These are phyloP conservation scores for Brenthis ino DNA, from an alignment of 2,888 invertebrate genomes.

Conservation along the genomic window DNA sequence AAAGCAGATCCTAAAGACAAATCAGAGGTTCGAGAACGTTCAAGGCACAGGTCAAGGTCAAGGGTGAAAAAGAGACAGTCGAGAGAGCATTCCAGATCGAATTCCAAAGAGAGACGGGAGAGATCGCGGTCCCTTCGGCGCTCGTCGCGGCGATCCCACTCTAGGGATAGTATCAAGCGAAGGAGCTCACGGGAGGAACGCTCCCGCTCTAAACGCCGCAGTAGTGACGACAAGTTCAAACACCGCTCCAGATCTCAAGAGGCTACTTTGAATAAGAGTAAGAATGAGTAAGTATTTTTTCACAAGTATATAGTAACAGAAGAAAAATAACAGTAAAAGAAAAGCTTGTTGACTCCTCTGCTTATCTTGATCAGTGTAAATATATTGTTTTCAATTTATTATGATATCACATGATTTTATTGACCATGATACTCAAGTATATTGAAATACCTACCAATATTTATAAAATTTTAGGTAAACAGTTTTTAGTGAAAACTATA, in stretches of 20 bases:
- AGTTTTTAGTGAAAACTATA: no score
- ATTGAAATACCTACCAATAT: no score
- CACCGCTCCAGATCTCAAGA: slow-evolving; percentile 73
- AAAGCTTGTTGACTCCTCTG: no score
- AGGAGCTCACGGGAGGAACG: slow-evolving; percentile 37
- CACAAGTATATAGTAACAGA: background rate
- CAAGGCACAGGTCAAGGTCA: slow-evolving; percentile 60
- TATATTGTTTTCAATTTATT: background rate
- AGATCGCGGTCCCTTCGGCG: slow-evolving; percentile 51
- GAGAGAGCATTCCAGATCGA: slow-evolving; percentile 58
- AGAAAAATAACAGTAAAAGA: no score
- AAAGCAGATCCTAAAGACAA: slow-evolving; percentile 59
- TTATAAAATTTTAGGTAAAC: no score
- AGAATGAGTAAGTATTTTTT: slow-evolving; percentile 65
- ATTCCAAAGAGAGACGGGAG: slow-evolving; percentile 51
- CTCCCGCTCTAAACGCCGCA: slow-evolving; percentile 51
- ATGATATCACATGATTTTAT: background rate
- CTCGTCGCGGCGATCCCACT: slow-evolving; percentile 45
- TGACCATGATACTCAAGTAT: no score
- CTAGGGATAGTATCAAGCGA: slow-evolving; percentile 42
- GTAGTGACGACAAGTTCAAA: slow-evolving; percentile 58
- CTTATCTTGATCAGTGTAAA: no score
- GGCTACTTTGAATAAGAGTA: slow-evolving; percentile 57
- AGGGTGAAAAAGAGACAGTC: slow-evolving; percentile 57
- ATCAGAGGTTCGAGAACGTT: slow-evolving; percentile 55